These are phyloP conservation scores for Trichosurus vulpecula DNA, from an alignment of 2,797 vertebrate genomes.

Conservation along the genomic window DNA sequence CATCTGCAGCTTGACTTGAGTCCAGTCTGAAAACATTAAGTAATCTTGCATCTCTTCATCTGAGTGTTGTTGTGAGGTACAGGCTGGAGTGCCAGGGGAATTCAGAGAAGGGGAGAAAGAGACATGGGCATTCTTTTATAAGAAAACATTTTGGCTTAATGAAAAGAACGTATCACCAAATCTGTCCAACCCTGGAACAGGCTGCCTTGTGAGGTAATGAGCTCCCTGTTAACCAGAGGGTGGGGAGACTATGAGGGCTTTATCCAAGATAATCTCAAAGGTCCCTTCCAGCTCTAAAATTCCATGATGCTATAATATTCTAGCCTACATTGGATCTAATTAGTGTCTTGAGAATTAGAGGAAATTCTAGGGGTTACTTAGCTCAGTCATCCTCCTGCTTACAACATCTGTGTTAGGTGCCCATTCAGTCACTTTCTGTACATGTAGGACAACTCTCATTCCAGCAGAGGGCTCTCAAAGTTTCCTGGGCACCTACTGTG, in stretches of 20 bases:
- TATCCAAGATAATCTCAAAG: neutral
- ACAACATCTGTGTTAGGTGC: neutral
- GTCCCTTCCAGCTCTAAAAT: neutral
- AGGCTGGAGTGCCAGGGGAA: neutral
- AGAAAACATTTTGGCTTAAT: neutral
- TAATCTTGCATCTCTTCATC: constrained; percentile 50
- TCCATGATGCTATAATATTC: neutral
- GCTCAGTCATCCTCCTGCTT: neutral
- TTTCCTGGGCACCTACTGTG: neutral
- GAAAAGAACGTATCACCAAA: neutral
- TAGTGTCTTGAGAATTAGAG: neutral
- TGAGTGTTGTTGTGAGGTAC: neutral
- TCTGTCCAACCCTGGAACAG: neutral
- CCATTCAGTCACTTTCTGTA: neutral
- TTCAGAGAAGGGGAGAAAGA: neutral
- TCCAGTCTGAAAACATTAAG: constrained; percentile 28
- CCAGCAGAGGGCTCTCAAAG: neutral
- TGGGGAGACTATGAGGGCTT: neutral
- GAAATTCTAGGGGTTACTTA: neutral
- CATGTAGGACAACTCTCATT: neutral
- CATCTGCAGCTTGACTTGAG: constrained; percentile 8
- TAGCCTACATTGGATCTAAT: neutral
- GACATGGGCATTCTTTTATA: neutral
- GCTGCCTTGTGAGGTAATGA: neutral
- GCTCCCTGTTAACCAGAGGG: neutral